A percentile compares a stretch with the other conserved stretches of the same genome.
Evolutionary conservation across 2,888 invertebrate species (phyloP).

Genomic region (Acleris sparsana): DNA sequence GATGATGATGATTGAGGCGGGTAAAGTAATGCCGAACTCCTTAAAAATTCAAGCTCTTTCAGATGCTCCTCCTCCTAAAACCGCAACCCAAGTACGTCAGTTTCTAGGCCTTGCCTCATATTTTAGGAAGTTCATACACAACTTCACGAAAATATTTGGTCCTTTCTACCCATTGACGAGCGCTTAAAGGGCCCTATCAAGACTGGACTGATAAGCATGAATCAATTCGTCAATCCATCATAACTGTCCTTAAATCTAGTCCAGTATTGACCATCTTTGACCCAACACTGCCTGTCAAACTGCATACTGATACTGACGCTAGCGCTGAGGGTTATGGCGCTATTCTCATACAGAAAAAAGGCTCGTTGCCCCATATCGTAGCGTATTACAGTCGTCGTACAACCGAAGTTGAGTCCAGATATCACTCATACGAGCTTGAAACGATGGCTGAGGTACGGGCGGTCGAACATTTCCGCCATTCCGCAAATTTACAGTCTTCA

Average conservation of each 20-base stretch:
- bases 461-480: constrained; percentile 42
- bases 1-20: too few relatives aligned
- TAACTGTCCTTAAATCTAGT: constrained; percentile 19
- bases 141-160: neutral
- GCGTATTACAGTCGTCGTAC: constrained; percentile 45
- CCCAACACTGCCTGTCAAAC: constrained; percentile 35
- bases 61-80: constrained; percentile 15
- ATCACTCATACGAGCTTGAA: constrained; percentile 43
- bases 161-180: constrained; percentile 18
- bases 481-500: constrained; percentile 31
- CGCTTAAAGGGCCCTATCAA: constrained; percentile 19
- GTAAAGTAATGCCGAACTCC: constrained; percentile 36
- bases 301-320: constrained; percentile 41
- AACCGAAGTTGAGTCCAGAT: constrained; percentile 34
- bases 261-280: constrained; percentile 43
- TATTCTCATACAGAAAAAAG: constrained; percentile 39
- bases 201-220: constrained; percentile 33
- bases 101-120: constrained; percentile 21
- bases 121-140: constrained; percentile 18
- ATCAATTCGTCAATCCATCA: neutral
- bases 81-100: constrained; percentile 19
- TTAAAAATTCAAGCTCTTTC: constrained; percentile 38
- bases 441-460: constrained; percentile 43
- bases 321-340: constrained; percentile 41
- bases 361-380: constrained; percentile 31